Evolutionary conservation across 2,797 vertebrate species (phyloP).

Genomic region (Distichodus sexfasciatus): DNA sequence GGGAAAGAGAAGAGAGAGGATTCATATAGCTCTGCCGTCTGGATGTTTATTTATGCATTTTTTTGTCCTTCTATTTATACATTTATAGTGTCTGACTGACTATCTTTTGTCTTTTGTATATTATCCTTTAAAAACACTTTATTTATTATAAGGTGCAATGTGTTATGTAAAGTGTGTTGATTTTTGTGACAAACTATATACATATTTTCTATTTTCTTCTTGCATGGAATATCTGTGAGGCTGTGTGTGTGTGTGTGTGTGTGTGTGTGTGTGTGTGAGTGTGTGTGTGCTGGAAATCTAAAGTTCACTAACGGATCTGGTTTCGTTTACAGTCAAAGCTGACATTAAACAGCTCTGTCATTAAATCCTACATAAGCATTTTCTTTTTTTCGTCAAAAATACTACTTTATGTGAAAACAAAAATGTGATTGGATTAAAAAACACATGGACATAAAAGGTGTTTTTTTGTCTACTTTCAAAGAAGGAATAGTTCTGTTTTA

Average conservation of each 20-base stretch:
- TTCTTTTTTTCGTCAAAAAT: conserved; percentile 5
- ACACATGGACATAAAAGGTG: conserved; percentile 19
- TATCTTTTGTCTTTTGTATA: conserved; percentile 42
- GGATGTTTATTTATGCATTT: conserved; percentile 54
- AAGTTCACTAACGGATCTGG: conserved; percentile 43
- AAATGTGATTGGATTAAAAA: conserved; percentile 17
- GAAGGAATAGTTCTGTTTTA: conserved; percentile 8
- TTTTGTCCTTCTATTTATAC: conserved; percentile 56
- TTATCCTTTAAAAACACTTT: conserved; percentile 44
- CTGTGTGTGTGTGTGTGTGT: conserved; percentile 38
- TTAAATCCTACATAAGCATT: conserved; percentile 28
- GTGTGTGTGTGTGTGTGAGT: conserved; percentile 30
- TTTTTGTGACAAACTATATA: conserved; percentile 29
- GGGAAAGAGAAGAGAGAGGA: conserved; percentile 29
- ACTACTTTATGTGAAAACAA: conserved; percentile 35
- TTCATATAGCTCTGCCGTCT: conserved; percentile 47
- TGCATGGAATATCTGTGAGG: conserved; percentile 23
- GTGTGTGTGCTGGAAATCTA: conserved; percentile 34
- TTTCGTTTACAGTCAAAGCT: conserved; percentile 45
- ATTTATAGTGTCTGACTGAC: conserved; percentile 48
- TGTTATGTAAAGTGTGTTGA: conserved; percentile 25
- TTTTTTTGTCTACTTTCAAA: background rate
- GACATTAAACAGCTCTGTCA: conserved; percentile 30
- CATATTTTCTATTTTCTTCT: conserved; percentile 4
- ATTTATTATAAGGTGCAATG: conserved; percentile 55